Conservation (phyloP, 2,888 invertebrate species). For the Heliconius erato region DNA sequence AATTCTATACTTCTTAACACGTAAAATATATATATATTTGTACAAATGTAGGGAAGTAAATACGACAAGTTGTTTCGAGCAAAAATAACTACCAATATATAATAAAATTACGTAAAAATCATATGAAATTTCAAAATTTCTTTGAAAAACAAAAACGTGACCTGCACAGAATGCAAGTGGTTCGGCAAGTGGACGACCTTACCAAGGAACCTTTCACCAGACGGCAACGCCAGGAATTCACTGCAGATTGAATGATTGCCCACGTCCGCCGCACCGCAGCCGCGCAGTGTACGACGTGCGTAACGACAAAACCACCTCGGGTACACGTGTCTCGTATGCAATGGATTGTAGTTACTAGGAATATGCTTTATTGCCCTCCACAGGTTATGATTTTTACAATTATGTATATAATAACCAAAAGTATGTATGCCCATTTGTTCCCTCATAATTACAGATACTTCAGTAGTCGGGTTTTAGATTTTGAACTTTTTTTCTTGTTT, state of each 20-base stretch:
- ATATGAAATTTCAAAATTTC: constrained; percentile 1
- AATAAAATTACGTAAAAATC: background rate
- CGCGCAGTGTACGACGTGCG: background rate
- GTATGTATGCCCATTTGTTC: no score
- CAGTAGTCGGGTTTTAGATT: no score
- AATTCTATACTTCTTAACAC: no score
- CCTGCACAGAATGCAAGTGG: constrained; percentile 37
- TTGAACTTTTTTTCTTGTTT: no score
- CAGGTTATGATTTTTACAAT: no score
- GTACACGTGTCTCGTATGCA: background rate
- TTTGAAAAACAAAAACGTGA: background rate
- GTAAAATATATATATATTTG: no score
- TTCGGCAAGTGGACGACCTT: constrained; percentile 57
- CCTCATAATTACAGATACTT: no score
- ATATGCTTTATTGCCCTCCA: no score
- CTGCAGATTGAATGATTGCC: constrained; percentile 10
- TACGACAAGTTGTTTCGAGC: no score
- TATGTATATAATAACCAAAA: no score
- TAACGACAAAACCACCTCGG: background rate
- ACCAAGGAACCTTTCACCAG: constrained; percentile 61
- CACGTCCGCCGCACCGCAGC: constrained; percentile 9
- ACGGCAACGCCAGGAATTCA: constrained; percentile 20
- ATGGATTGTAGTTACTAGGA: no score
- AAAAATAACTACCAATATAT: background rate
- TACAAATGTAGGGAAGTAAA: no score